Evolutionary conservation across 1,140 invertebrate genomes (phyloP).

Genomic region (Anastatus disparis): DNA sequence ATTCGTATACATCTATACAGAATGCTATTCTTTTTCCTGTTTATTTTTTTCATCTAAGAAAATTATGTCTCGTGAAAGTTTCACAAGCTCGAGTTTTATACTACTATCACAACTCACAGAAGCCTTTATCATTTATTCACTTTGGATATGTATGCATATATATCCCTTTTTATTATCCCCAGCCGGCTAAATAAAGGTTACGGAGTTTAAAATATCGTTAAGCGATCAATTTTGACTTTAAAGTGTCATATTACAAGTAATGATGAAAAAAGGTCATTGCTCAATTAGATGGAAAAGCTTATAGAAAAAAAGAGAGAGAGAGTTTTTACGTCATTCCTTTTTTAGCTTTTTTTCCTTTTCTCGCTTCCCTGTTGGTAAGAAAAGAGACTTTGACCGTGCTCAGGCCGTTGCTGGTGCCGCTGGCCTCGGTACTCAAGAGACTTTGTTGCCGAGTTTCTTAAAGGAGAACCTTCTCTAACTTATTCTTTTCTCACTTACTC

Average conservation of each 20-base stretch:
- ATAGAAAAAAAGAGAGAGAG: no score
- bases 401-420: background rate
- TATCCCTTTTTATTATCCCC: no score
- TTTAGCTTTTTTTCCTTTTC: background rate
- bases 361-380: no score
- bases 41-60: background rate
- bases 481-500: conserved; percentile 2
- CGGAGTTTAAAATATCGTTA: conserved; percentile 2
- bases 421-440: conserved; percentile 8
- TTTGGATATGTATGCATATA: no score
- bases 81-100: background rate
- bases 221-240: background rate
- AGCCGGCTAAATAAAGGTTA: no score
- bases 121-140: background rate
- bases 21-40: background rate
- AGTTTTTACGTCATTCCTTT: no score
- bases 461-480: conserved; percentile 46
- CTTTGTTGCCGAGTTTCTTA: conserved; percentile 46
- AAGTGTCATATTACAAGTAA: background rate
- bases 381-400: no score
- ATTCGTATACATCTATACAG: background rate
- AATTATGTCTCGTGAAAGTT: background rate
- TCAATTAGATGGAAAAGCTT: no score
- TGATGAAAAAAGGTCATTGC: no score
- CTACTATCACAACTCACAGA: background rate